These are phyloP conservation scores for Anoplopoma fimbria DNA, from an alignment of 2,113 vertebrate species.

Conservation along the genomic window DNA sequence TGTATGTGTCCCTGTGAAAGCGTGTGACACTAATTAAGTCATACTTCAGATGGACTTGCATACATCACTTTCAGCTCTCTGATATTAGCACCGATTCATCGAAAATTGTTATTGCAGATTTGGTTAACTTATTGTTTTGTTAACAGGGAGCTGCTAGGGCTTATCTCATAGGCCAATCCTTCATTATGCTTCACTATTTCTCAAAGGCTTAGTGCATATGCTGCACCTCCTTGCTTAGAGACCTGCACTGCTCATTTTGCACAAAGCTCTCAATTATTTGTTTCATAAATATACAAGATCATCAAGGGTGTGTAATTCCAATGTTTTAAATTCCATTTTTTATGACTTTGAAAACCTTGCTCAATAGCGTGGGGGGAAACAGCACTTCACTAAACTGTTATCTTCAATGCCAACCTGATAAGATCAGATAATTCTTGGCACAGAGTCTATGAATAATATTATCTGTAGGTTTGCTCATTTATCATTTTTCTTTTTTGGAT, in stretches of 20 bases:
- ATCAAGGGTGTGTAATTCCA: neutral
- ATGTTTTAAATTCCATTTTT: neutral
- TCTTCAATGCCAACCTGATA: conserved; percentile 4
- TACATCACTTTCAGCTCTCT: neutral
- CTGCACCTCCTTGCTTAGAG: neutral
- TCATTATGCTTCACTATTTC: conserved; percentile 41
- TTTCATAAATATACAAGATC: conserved; percentile 15
- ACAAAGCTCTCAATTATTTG: conserved; percentile 14
- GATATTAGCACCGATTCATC: neutral
- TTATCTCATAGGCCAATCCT: conserved; percentile 34
- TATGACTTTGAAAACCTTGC: conserved; percentile 1
- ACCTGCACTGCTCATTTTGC: conserved; percentile 14
- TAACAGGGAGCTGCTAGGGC: neutral
- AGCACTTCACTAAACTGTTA: neutral
- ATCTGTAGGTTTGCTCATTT: neutral
- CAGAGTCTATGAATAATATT: neutral
- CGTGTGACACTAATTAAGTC: neutral
- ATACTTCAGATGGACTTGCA: neutral
- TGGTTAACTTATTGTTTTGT: conserved; percentile 10
- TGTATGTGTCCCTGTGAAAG: neutral
- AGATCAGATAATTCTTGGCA: neutral
- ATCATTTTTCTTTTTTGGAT: neutral
- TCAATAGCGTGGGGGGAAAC: neutral
- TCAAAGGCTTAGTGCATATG: conserved; percentile 29
- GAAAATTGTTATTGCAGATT: conserved; percentile 12